Base-by-base conservation (phyloP, 2,888 invertebrate species). In the Serrognathus titanus region DNA sequence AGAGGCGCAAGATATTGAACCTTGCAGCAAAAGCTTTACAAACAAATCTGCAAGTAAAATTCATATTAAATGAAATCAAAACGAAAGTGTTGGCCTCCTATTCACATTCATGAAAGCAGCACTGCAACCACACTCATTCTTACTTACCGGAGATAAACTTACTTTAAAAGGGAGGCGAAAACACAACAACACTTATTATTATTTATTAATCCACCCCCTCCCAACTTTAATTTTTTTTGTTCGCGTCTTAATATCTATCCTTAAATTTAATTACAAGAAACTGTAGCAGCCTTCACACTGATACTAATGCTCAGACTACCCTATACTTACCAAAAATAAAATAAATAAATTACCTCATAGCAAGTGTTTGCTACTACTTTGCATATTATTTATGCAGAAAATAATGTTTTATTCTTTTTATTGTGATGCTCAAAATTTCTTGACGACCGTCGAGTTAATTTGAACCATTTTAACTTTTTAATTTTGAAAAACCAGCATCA, bases 61-160 rank as follows among this genome's bases (percentile, higher is more conserved):
- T 20, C 53, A 53, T 37, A n/a, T 20, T 20, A 48, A 37, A 36
- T 10, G 24, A 31, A 31, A 31, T 31, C 24, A 31, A 31, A 13
- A 48, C 20, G 35, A 53, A 37, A 57, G 37, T 64, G 64, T 64
- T 64, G 64, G 64, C 64, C 64, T 61, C 58, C 64, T 63, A 63
- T 60, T 57, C 43, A 50, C 55, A 48, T 41, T 38, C 57, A 53
- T 53, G 43, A 35, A 37, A 49, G 35, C 48, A 35, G 35, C 48
- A 35, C 56, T 39, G 24, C 55, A 57, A 51, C 53, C 51, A 53
- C 59, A 56, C 51, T 13, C 24, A 50, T 45, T 39, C 53, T 45
- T 55, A 55, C 55, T 55, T 55, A 55, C 55, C 55, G 36, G 24
- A 31, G 6, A 31, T 4, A 31, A 31, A 31, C 24, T 31, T 31